These are phyloP conservation scores for Buathra laborator DNA, from an alignment of 2,888 invertebrate species.

Conservation along the genomic window DNA sequence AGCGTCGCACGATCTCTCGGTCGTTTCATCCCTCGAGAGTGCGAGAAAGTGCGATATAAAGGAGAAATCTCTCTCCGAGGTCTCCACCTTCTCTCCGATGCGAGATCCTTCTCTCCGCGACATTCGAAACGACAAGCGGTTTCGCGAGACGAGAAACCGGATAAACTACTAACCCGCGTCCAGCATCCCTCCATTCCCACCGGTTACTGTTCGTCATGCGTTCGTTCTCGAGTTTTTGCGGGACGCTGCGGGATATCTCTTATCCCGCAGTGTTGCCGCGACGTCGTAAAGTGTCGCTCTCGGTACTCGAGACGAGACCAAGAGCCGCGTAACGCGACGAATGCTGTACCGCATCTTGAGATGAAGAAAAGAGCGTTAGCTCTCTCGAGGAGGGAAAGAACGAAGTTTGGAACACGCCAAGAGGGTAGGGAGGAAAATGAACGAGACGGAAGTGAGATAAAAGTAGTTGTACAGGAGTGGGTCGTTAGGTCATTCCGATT, in stretches of 20 bases:
- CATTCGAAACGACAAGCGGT: slow-evolving; percentile 52
- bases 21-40: slow-evolving; percentile 31
- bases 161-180: slow-evolving; percentile 66
- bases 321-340: not conserved
- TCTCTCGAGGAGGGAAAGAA: not conserved
- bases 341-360: not conserved
- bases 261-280: slow-evolving; percentile 34
- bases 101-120: not conserved
- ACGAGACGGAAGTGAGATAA: not conserved
- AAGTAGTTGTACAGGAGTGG: not conserved
- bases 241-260: slow-evolving; percentile 35
- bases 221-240: slow-evolving; percentile 9
- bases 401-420: not conserved
- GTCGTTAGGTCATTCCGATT: slow-evolving; percentile 4
- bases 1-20: slow-evolving; percentile 28
- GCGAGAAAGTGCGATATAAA: not conserved
- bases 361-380: not conserved
- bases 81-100: not conserved
- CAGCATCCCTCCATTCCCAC: slow-evolving; percentile 9
- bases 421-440: not conserved
- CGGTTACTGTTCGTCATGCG: slow-evolving; percentile 7
- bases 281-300: slow-evolving; percentile 51
- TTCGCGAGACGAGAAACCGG: slow-evolving; percentile 72
- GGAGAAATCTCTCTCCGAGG: not conserved
- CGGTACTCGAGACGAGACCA: slow-evolving; percentile 43